Base-by-base conservation (phyloP, 1,140 invertebrate species). In the Eupristina koningsbergeri region DNA sequence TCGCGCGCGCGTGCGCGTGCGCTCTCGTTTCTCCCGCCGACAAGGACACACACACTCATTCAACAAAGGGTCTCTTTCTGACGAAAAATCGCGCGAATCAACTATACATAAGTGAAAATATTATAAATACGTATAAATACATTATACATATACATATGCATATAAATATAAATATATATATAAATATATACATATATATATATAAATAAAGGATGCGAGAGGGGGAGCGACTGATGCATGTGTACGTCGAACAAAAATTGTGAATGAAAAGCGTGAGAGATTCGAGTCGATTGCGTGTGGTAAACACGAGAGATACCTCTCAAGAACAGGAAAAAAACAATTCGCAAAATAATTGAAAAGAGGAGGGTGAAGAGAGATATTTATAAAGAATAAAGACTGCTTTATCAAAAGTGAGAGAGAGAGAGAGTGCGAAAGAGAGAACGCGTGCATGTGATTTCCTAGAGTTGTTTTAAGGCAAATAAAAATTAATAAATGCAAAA, bases 301-400 rank as follows among this genome's bases (percentile, higher is more conserved):
- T 22, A 76, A 26, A 19, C 61, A 26, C 45, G 61, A 63, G 36
- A 41, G 0, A 45, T n/a, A n/a, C n/a, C n/a, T 22, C 15, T 74
- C n/a, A 74, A 74, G 22, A 36, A 9, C 47, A 74, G 5, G 17
- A 17, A 3, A 71, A 8, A 71, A 2, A 41, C 9, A 71, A 71
- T 41, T 13, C 36, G 22, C 6, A 58, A 58, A 76, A n/a, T n/a
- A n/a, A 61, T 61, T 58, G 69, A 69, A 77, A 76, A 67, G 34
- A 76, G 80, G 47, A 50, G 80, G 67, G n/a, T 63, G 80, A 87
- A 86, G 85, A 88, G 87, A 88, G 85, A 91, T 91, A 91, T 91
- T 91, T 92, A 90, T 91, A 91, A 92, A n/a, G n/a, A n/a, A n/a
- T n/a, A n/a, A n/a, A 92, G 91, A 92, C 91, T 92, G 91, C 89